A percentile compares a stretch with the other conserved stretches of the same genome.
These are phyloP conservation scores for Drosophila athabasca DNA, from an alignment of 1,140 invertebrate species.

Conservation along the genomic window DNA sequence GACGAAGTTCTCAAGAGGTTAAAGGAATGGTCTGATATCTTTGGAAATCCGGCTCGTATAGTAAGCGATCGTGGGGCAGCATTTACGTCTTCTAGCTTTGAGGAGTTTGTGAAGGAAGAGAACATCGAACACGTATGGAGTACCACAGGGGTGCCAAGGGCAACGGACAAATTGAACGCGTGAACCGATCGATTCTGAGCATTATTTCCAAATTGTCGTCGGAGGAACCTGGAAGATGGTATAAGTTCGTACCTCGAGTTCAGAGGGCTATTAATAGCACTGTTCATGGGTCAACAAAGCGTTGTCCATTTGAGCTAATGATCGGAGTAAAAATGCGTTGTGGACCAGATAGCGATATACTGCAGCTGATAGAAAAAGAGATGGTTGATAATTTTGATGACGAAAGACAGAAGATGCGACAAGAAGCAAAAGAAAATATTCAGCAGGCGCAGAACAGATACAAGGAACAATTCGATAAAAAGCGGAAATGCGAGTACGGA, in stretches of 20 bases:
- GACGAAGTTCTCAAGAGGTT: no score
- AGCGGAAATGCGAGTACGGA: no score
- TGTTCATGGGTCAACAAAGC: background rate
- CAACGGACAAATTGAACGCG: constrained; percentile 44
- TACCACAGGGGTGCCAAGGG: constrained; percentile 63
- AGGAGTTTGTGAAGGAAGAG: constrained; percentile 33
- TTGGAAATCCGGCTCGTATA: constrained; percentile 74
- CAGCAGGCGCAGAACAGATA: no score
- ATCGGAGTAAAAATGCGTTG: no score
- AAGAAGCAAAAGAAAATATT: no score
- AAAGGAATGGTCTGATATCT: constrained; percentile 20
- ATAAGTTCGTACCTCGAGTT: constrained; percentile 5
- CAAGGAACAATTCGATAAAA: no score
- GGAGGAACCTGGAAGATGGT: constrained; percentile 1
- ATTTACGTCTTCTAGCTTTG: constrained; percentile 63
- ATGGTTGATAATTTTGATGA: no score
- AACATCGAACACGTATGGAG: constrained; percentile 46
- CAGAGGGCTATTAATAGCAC: constrained; percentile 1
- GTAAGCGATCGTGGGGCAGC: constrained; percentile 76
- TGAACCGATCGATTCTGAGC: background rate
- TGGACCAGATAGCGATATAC: no score
- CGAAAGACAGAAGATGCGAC: no score
- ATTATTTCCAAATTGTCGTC: constrained; percentile 7
- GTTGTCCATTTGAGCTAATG: constrained; percentile 9
- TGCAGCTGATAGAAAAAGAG: no score